phyloP scores from a whole-genome alignment of 37 sponge, comb jelly and placozoan species.

The Crambe crambe region DNA sequence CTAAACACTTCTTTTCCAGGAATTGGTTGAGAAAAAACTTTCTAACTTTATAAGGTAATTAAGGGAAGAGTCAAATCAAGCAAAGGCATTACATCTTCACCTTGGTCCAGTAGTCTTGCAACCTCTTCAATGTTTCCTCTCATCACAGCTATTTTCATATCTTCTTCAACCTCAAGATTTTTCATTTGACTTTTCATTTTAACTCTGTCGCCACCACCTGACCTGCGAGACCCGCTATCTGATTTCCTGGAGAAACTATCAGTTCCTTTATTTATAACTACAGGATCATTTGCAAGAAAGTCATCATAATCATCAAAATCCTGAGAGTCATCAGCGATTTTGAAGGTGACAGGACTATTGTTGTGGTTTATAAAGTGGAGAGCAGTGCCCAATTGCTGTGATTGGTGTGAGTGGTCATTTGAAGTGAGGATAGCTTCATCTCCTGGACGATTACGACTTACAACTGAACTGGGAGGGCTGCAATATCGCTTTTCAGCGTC shows the following conservation, averaged over 20 bases:
- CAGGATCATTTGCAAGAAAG: not conserved
- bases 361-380: not conserved
- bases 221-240: not conserved
- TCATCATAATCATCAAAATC: not conserved
- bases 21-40: too few species aligned
- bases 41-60: not conserved
- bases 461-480: not conserved
- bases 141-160: conserved; percentile 29
- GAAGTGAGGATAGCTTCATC: not conserved
- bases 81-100: not conserved
- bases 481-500: not conserved
- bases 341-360: not conserved
- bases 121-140: conserved; percentile 36
- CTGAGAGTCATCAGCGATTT: not conserved
- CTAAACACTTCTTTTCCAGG: not conserved
- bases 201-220: not conserved
- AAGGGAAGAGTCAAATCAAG: not conserved
- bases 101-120: conserved; percentile 20
- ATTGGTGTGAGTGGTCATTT: not conserved
- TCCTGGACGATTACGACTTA: not conserved
- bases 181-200: not conserved
- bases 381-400: not conserved
- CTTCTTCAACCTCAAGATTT: conserved; percentile 9
- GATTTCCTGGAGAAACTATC: not conserved
- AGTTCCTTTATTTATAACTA: not conserved